Percentiles rank a stretch among this genome's conserved stretches.
These are phyloP conservation scores for Athrips mouffetella DNA, from an alignment of 2,888 invertebrate species.

Conservation along the genomic window DNA sequence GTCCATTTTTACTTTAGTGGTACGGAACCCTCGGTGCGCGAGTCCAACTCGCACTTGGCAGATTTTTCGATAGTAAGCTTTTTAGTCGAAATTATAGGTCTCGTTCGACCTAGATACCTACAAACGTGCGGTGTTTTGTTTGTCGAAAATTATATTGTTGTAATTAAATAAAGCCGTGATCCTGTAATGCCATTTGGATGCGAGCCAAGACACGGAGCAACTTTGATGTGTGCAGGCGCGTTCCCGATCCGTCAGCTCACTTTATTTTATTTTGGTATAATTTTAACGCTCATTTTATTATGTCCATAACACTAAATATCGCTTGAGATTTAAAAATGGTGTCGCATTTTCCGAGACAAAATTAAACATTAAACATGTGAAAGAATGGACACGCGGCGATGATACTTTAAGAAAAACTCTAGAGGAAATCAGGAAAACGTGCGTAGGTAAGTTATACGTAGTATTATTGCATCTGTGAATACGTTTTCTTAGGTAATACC, in stretches of 20 bases:
- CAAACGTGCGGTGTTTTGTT: not conserved
- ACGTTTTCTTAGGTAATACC: too few species aligned
- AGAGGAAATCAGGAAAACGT: too few species aligned
- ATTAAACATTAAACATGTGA: too few species aligned
- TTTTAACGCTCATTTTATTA: slow-evolving; percentile 6
- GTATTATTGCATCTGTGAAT: too few species aligned
- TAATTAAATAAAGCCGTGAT: slow-evolving; percentile 21
- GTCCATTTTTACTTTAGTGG: too few species aligned
- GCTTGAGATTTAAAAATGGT: not conserved
- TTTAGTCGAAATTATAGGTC: too few species aligned
- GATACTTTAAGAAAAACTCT: too few species aligned
- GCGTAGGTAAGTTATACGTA: too few species aligned
- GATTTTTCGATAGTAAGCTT: too few species aligned
- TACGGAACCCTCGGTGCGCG: too few species aligned
- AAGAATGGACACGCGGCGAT: too few species aligned
- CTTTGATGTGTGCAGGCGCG: slow-evolving; percentile 10
- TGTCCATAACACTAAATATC: slow-evolving; percentile 12
- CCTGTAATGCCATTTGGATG: slow-evolving; percentile 27
- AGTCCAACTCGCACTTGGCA: too few species aligned
- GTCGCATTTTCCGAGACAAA: not conserved
- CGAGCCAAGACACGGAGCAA: slow-evolving; percentile 25
- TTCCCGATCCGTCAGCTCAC: slow-evolving; percentile 5
- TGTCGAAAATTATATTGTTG: slow-evolving; percentile 11
- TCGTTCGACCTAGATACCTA: not conserved
- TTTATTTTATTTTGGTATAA: slow-evolving; percentile 8